A percentile compares a stretch with the other conserved stretches of the same genome.
Conservation (phyloP, 1,140 invertebrate species). For the Patella vulgata region DNA sequence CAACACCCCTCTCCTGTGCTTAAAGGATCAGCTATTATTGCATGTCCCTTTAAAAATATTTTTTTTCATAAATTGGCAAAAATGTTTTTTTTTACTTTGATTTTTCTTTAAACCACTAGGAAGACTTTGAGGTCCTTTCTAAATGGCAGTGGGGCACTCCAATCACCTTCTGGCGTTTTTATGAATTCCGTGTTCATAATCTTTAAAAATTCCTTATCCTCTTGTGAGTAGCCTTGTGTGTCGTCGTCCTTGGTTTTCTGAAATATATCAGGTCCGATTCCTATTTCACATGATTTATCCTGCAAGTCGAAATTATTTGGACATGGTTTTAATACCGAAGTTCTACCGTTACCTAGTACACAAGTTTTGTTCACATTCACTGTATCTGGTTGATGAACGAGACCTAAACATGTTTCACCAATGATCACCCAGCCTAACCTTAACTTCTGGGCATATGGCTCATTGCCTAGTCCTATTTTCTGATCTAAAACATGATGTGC, state of each 20-base stretch:
- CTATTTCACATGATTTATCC: background rate
- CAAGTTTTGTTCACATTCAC: constrained; percentile 21
- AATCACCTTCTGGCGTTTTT: constrained; percentile 13
- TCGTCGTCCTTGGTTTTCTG: constrained; percentile 14
- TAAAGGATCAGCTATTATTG: constrained; percentile 20
- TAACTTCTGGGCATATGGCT: constrained; percentile 34
- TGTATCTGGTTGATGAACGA: constrained; percentile 8
- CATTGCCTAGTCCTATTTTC: background rate
- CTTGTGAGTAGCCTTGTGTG: constrained; percentile 16
- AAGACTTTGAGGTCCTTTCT: constrained; percentile 13
- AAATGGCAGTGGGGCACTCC: constrained; percentile 35
- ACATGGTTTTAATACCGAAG: constrained; percentile 20
- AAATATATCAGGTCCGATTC: constrained; percentile 8
- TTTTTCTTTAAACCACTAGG: constrained; percentile 20
- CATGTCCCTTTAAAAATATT: constrained; percentile 15
- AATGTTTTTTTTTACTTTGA: constrained; percentile 24
- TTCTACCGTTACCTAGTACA: constrained; percentile 14
- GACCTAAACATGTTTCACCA: constrained; percentile 29
- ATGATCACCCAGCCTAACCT: constrained; percentile 37
- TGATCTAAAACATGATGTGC: constrained; percentile 35
- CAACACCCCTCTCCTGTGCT: constrained; percentile 15
- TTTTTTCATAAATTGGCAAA: constrained; percentile 20
- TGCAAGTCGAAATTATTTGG: constrained; percentile 20
- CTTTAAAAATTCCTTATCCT: constrained; percentile 29
- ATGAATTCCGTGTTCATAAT: constrained; percentile 22